A percentile compares a stretch with the other conserved stretches of the same genome.
Evolutionary conservation across 2,113 vertebrate genomes (phyloP).

Genomic region (Actenoides hombroni): DNA sequence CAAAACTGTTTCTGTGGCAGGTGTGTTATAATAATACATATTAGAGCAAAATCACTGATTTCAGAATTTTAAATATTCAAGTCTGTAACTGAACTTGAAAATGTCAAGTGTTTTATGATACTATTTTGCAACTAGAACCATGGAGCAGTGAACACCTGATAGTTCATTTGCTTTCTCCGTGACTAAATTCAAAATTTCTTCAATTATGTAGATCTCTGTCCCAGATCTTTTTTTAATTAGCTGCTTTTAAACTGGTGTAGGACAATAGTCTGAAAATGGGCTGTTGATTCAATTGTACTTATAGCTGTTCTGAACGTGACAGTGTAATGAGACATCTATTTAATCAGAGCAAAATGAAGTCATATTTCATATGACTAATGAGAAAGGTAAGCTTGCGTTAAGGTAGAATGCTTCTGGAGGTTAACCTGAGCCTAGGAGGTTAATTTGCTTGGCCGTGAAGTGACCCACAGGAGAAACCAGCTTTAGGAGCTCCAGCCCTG

Average conservation of each 20-base stretch:
- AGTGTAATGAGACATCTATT: background rate
- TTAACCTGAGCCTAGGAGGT: background rate
- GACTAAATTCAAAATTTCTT: background rate
- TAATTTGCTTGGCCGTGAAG: background rate
- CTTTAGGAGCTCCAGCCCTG: background rate
- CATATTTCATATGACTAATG: constrained; percentile 13
- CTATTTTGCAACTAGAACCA: background rate
- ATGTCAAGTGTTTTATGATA: background rate
- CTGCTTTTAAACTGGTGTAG: background rate
- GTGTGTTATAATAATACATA: background rate
- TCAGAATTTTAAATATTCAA: background rate
- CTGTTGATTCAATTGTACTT: constrained; percentile 28
- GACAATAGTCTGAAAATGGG: background rate
- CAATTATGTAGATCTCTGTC: background rate
- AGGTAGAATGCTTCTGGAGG: background rate
- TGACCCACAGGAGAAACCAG: background rate
- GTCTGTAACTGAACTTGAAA: background rate
- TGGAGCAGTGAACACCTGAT: background rate
- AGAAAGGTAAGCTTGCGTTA: background rate
- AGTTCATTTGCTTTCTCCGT: background rate
- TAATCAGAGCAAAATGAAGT: constrained; percentile 29
- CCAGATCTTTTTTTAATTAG: background rate
- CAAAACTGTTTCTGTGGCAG: background rate
- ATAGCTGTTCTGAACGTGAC: background rate
- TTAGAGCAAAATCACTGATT: background rate